Percentiles rank a stretch among this genome's conserved stretches.
Evolutionary conservation across 2,888 invertebrate genomes (phyloP).

Genomic region (Chironomus tentans): DNA sequence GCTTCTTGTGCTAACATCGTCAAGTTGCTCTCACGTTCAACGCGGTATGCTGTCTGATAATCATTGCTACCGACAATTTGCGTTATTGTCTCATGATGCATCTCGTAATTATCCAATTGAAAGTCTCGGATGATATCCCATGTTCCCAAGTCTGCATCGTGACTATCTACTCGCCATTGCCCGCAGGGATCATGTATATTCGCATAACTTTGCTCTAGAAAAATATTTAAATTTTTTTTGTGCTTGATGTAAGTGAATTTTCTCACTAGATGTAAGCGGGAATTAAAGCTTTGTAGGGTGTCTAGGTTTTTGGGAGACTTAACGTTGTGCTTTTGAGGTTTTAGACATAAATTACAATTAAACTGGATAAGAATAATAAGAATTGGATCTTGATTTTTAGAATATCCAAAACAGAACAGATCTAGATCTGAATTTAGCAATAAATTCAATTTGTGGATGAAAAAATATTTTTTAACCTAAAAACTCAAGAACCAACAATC

Average conservation of each 20-base stretch:
- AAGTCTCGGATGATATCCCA: constrained; percentile 75
- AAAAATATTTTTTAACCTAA: too few relatives aligned
- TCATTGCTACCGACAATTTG: constrained; percentile 65
- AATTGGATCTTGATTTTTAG: too few relatives aligned
- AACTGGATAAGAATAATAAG: too few relatives aligned
- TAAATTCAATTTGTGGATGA: too few relatives aligned
- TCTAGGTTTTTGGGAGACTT: too few relatives aligned
- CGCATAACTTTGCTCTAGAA: not conserved
- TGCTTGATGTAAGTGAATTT: not conserved
- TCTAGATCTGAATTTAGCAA: too few relatives aligned
- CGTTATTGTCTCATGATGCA: constrained; percentile 54
- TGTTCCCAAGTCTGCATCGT: constrained; percentile 60
- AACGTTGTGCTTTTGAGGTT: too few relatives aligned
- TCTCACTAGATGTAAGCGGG: not conserved
- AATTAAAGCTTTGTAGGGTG: too few relatives aligned
- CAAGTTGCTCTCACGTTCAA: constrained; percentile 63
- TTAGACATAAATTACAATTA: too few relatives aligned
- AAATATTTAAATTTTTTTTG: not conserved
- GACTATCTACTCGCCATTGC: constrained; percentile 47
- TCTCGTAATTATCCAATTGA: constrained; percentile 52
- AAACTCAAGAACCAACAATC: too few relatives aligned
- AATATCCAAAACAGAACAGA: too few relatives aligned
- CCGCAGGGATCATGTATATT: constrained; percentile 32
- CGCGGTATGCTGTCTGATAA: constrained; percentile 70
- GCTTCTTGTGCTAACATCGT: constrained; percentile 60